A percentile compares a stretch with the other conserved stretches of the same genome.
phyloP scores from a whole-genome alignment of 2,797 vertebrate genomes.

The Vespertilio murinus region DNA sequence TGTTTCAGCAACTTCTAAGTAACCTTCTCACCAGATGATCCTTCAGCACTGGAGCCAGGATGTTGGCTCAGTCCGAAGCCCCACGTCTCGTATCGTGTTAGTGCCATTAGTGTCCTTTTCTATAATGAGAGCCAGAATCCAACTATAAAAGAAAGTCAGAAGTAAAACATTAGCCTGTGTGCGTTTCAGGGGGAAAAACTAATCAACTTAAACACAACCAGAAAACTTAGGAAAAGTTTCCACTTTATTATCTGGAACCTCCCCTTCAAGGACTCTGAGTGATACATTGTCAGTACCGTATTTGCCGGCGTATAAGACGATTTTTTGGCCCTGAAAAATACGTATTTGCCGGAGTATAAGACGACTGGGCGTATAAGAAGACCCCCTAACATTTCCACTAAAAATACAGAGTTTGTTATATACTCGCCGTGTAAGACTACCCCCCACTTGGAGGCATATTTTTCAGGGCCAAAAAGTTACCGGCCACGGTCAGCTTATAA shows the following conservation, averaged over 20 bases:
- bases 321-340: too few species aligned
- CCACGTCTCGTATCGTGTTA: neutral
- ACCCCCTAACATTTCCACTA: too few species aligned
- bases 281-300: neutral
- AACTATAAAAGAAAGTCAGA: constrained; percentile 53
- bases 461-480: too few species aligned
- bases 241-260: constrained; percentile 10
- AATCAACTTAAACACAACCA: neutral
- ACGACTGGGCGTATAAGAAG: too few species aligned
- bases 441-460: too few species aligned
- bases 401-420: too few species aligned
- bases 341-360: too few species aligned
- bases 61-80: neutral
- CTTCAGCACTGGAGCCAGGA: neutral
- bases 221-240: neutral
- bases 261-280: neutral
- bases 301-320: too few species aligned
- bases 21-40: neutral
- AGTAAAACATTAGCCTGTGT: constrained; percentile 9
- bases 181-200: neutral
- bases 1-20: neutral
- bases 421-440: too few species aligned
- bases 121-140: constrained; percentile 12
- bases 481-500: neutral
- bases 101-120: neutral